Evolutionary conservation across 2,797 vertebrate genomes (phyloP).

Genomic region (Galaxias olidus): DNA sequence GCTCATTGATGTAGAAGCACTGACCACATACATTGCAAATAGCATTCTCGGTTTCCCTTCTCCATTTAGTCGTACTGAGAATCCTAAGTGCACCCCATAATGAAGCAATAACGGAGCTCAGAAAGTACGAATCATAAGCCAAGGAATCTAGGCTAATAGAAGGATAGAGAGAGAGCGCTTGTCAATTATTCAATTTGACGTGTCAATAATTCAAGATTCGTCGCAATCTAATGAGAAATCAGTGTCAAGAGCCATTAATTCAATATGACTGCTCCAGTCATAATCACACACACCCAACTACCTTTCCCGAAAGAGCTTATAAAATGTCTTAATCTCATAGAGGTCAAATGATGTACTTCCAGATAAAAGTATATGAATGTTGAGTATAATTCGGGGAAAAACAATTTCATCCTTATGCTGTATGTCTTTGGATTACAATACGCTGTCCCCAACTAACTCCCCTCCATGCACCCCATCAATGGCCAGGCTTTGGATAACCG

Average conservation of each 20-base stretch:
- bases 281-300: neutral
- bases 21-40: neutral
- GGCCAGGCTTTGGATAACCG: conserved; percentile 22
- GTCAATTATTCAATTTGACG: neutral
- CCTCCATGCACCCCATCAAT: conserved; percentile 24
- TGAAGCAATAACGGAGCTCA: neutral
- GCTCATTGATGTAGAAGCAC: neutral
- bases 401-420: neutral
- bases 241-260: neutral
- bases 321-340: neutral
- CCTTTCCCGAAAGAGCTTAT: neutral
- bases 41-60: neutral
- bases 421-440: conserved; percentile 5
- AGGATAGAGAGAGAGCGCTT: neutral
- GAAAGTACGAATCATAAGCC: neutral
- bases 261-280: neutral
- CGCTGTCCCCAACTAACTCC: conserved; percentile 14
- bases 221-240: neutral
- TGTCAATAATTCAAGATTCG: neutral
- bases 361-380: neutral
- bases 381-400: neutral
- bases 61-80: neutral
- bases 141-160: neutral
- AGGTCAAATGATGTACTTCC: no score
- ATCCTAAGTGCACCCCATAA: neutral